Base-by-base conservation (phyloP, 2,113 vertebrate genomes). In the Macaca mulatta region DNA sequence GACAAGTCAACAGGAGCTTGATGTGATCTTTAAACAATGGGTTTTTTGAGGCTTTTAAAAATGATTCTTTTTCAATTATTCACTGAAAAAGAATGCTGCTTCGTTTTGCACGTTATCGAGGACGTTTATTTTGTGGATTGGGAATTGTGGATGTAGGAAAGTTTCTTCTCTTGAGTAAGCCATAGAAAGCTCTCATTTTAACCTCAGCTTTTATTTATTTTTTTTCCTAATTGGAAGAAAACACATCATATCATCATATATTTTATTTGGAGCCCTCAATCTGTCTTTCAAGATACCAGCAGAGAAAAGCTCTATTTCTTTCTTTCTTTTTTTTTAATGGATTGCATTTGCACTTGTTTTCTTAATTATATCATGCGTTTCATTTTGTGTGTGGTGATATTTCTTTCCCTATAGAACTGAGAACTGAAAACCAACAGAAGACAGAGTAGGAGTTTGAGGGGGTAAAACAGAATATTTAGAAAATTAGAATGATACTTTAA, bases 401-500 rank as follows among this genome's bases (percentile, higher is more conserved):
- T 67, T 55, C 43, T 85, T 25, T 10, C 3, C 70, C 2, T 80
- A 2, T 81, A 61, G 86, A 90, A 38, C 83, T 25, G 23, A 80
- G 23, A 94, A 61, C 64, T 94, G 25, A 91, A 61, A 48, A 57
- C 7, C 16, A 78, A 30, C 17, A 75, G 52, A 78, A 82, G 38
- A 22, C 10, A 67, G n/a, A 95, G 70, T 43, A 64, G 61, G 78
- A 89, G 43, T 72, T 82, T 81, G 75, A 95, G 96, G 92, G 64
- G 55, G 8, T 64, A 77, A 77, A 22, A 32, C 80, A 70, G 45
- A 25, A 57, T 93, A 48, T 32, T 91, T 92, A 17, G 0, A 27
- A 74, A 90, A 96, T 95, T 69, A 67, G 80, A 55, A 91, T 81
- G 89, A 93, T 84, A 80, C 98, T 88, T 30, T 48, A 93, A 70